Conservation (phyloP, 2,113 vertebrate genomes). For the Gymnobelideus leadbeateri region DNA sequence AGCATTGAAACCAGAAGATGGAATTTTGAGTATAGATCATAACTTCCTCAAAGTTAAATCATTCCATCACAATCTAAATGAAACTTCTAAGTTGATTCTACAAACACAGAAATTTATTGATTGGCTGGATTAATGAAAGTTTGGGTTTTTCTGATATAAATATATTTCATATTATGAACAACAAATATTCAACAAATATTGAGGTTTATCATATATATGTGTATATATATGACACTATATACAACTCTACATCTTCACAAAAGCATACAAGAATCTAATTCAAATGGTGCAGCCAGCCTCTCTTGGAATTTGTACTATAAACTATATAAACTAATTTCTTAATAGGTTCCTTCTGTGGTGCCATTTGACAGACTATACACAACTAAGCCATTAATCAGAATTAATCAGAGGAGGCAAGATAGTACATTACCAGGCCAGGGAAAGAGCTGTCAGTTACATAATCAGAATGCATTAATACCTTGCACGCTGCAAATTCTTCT, state of each 20-base stretch:
- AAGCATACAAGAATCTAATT: constrained; percentile 47
- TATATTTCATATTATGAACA: constrained; percentile 16
- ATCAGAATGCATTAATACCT: constrained; percentile 83
- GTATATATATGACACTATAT: constrained; percentile 5
- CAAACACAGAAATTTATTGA: constrained; percentile 29
- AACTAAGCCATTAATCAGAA: constrained; percentile 80
- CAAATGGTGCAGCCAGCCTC: constrained; percentile 36
- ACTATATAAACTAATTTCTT: constrained; percentile 78
- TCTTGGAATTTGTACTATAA: constrained; percentile 61
- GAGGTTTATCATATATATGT: constrained; percentile 23
- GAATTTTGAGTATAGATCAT: constrained; percentile 9
- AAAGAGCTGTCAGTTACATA: constrained; percentile 74
- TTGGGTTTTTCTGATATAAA: constrained; percentile 45
- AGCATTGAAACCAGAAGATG: constrained; percentile 21
- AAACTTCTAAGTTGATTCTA: constrained; percentile 40
- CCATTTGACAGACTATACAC: constrained; percentile 73
- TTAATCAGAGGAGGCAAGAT: constrained; percentile 75
- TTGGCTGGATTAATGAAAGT: neutral
- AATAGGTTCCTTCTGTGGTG: constrained; percentile 73
- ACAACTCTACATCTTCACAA: constrained; percentile 25
- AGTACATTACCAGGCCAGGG: constrained; percentile 55
- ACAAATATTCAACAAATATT: constrained; percentile 14
- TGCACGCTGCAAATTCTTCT: constrained; percentile 67
- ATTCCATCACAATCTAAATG: constrained; percentile 23
- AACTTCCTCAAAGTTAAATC: neutral